Percentiles rank a stretch among this genome's conserved stretches.
phyloP scores from a whole-genome alignment of 2,797 vertebrate genomes.

The Adelosebastes latens region DNA sequence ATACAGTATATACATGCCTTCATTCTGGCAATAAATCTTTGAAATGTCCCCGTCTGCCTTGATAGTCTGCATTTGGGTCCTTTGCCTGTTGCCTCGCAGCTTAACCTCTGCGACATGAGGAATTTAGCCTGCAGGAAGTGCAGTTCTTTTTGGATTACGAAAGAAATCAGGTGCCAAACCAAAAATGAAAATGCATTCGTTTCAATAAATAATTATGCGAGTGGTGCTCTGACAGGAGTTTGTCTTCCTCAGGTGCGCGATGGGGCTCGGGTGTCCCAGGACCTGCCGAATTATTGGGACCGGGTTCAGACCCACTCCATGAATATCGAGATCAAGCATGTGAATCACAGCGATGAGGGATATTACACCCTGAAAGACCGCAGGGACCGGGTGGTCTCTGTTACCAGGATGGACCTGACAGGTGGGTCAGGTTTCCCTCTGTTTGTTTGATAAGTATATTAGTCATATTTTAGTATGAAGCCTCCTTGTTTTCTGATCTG shows the following conservation, averaged over 20 bases:
- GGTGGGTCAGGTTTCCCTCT: no score
- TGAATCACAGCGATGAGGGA: constrained; percentile 72
- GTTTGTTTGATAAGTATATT: background rate
- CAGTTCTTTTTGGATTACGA: background rate
- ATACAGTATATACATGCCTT: background rate
- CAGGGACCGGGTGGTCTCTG: constrained; percentile 44
- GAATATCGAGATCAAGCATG: constrained; percentile 54
- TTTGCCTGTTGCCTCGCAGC: background rate
- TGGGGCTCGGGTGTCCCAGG: constrained; percentile 48
- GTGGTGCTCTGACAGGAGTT: background rate
- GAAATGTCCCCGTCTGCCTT: no score
- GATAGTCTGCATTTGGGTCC: background rate
- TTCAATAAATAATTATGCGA: no score
- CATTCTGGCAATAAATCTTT: background rate
- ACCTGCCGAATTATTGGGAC: constrained; percentile 50
- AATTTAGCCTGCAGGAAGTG: background rate
- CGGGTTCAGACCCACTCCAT: constrained; percentile 36
- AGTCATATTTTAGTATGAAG: background rate
- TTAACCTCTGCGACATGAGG: background rate
- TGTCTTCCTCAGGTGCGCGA: constrained; percentile 50
- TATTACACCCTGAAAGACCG: constrained; percentile 59
- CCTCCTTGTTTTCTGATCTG: background rate
- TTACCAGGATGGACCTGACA: constrained; percentile 68
- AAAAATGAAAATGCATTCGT: background rate
- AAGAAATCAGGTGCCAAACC: background rate